Conservation (phyloP, 2,888 invertebrate genomes). For the Scaptomyza cyrtandrae region DNA sequence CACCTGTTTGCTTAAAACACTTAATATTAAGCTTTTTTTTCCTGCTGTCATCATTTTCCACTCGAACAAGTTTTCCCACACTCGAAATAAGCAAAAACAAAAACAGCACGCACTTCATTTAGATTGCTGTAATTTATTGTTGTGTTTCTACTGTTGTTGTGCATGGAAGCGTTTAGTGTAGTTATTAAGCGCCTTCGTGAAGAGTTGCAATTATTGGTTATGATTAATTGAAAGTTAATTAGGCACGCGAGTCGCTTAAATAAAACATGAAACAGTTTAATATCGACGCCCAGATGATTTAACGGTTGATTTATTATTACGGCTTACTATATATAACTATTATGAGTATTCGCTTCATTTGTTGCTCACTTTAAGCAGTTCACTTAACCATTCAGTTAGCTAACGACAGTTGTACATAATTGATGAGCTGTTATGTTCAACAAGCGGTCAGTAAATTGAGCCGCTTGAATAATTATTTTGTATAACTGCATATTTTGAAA, state of each 20-base stretch:
- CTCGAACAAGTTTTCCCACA: constrained; percentile 72
- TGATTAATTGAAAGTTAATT: constrained; percentile 78
- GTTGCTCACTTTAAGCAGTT: constrained; percentile 16
- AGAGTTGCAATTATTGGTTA: constrained; percentile 49
- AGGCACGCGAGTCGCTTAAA: constrained; percentile 49
- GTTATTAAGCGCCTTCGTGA: constrained; percentile 39
- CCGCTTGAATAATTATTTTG: constrained; percentile 31
- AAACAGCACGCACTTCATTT: constrained; percentile 61
- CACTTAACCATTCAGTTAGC: constrained; percentile 29
- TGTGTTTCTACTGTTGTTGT: constrained; percentile 27
- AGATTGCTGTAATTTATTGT: constrained; percentile 50
- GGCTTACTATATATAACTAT: constrained; percentile 13
- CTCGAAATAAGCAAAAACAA: constrained; percentile 22
- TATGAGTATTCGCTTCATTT: constrained; percentile 21
- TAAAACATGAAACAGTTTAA: constrained; percentile 34
- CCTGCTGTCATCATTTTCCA: constrained; percentile 60
- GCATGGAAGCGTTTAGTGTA: constrained; percentile 62
- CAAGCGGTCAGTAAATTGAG: constrained; percentile 27
- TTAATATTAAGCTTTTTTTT: constrained; percentile 35
- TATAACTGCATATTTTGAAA: background rate
- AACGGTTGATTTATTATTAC: constrained; percentile 50
- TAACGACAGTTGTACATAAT: constrained; percentile 47
- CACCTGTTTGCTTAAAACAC: constrained; percentile 46
- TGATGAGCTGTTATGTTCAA: constrained; percentile 19
- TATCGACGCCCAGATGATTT: constrained; percentile 34